phyloP scores from a whole-genome alignment of 2,113 vertebrate species.

The Pachyramphus minor region DNA sequence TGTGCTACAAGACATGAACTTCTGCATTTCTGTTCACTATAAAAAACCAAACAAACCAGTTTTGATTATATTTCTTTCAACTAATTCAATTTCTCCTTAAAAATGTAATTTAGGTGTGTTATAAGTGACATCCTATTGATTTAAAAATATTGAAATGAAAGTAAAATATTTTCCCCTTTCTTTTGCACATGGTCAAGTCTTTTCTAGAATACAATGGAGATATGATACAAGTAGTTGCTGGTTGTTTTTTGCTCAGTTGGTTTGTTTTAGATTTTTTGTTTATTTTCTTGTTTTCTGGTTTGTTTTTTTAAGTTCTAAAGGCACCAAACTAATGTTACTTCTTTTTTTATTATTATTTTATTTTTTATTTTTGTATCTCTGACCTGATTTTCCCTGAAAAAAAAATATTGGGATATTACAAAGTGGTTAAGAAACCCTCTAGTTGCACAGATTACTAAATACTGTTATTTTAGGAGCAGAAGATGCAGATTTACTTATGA shows the following conservation, averaged over 20 bases:
- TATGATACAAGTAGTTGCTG: not conserved
- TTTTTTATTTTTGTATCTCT: not conserved
- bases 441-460: not conserved
- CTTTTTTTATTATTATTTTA: not conserved
- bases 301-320: not conserved
- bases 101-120: constrained; percentile 61
- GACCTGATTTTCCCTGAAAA: not conserved
- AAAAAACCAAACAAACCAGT: constrained; percentile 15
- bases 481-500: not conserved
- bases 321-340: not conserved
- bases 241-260: not conserved
- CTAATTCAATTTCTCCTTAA: constrained; percentile 61
- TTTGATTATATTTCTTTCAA: constrained; percentile 64
- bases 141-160: constrained; percentile 32
- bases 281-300: not conserved
- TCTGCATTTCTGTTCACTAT: constrained; percentile 53
- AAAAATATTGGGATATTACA: not conserved
- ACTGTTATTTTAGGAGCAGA: not conserved
- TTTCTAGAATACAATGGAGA: not conserved
- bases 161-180: not conserved
- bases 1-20: constrained; percentile 12
- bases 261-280: not conserved
- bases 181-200: not conserved
- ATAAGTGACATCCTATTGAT: not conserved
- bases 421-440: not conserved